Conservation (phyloP, 2,888 invertebrate species). For the Acanthoscelides obtectus region DNA sequence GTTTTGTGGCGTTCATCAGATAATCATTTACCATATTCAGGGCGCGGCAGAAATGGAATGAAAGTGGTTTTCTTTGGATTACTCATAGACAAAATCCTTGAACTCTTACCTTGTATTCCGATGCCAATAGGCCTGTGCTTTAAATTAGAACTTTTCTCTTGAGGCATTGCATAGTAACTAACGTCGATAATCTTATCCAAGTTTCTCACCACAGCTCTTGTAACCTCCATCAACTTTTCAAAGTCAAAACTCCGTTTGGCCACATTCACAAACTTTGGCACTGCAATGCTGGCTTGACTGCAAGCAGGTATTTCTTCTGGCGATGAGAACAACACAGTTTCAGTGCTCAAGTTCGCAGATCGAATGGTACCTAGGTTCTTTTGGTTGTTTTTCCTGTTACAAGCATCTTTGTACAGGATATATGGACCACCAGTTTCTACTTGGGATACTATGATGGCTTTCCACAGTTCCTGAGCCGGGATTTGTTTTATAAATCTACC, state of each 20-base stretch:
- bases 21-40: too few species aligned
- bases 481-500: constrained; percentile 59
- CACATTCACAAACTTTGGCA: constrained; percentile 86
- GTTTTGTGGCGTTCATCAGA: too few species aligned
- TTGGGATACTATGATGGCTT: constrained; percentile 88
- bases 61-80: too few species aligned
- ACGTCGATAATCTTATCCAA: constrained; percentile 96
- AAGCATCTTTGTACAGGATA: constrained; percentile 92
- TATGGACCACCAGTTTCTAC: constrained; percentile 99
- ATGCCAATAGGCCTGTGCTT: constrained; percentile 84
- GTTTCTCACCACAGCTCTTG: constrained; percentile 85
- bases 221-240: constrained; percentile 75
- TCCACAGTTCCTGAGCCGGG: constrained; percentile 87
- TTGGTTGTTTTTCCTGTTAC: constrained; percentile 96
- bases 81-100: too few species aligned
- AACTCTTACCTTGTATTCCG: constrained; percentile 81
- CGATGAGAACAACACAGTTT: constrained; percentile 92
- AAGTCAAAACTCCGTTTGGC: constrained; percentile 81
- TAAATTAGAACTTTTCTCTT: constrained; percentile 82
- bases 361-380: constrained; percentile 97
- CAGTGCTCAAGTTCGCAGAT: constrained; percentile 96
- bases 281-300: constrained; percentile 93
- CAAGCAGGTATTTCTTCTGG: constrained; percentile 94
- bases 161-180: constrained; percentile 92
- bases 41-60: too few species aligned